Base-by-base conservation (phyloP, 2,888 invertebrate genomes). In the Drosophila prolongata region DNA sequence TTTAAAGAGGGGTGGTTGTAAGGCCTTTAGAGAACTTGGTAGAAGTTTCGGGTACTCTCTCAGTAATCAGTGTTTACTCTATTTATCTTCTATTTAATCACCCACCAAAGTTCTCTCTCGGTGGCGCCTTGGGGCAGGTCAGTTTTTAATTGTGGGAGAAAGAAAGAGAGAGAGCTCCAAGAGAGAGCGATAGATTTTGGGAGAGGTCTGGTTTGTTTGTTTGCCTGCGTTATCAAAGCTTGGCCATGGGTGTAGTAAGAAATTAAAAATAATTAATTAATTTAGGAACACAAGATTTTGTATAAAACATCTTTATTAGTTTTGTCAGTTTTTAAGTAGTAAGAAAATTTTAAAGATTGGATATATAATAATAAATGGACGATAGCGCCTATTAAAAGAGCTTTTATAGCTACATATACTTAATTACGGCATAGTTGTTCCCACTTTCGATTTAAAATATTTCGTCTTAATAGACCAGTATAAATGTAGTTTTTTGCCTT, bases 91-190 rank as follows among this genome's bases (percentile, higher is more conserved):
- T 52, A 24, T 27, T 62, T 42, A 30, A 24, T 13, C 5, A 14
- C 10, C 24, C 6, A 6, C 24, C 3, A 4, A 6, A 10, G 16
- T n/a, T 37, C 37, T 43, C 56, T 57, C 34, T 53, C 9, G 2
- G 49, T 52, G 10, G 24, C 19, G 37, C 13, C 10, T 57, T 75
- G 24, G 14, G 75, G 44, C 14, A 75, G 75, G 75, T 75, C 75
- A 75, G 75, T 47, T 47, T 52, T 55, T 49, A 30, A 30, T 13
- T 8, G 27, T 13, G 19, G 30, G 30, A 30, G 30, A 34, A 16
- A n/a, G 40, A 49, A 47, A 27, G 37, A 16, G n/a, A 54, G 55
- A 55, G 19, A 43, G 43, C 35, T 27, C 6, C 2, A 24, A 35
- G 16, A 14, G 42, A 40, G 13, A 24, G 13, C 16, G 16, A 16